A percentile compares a stretch with the other conserved stretches of the same genome.
Evolutionary conservation across 2,797 vertebrate species (phyloP).

Genomic region (Hipposideros larvatus): DNA sequence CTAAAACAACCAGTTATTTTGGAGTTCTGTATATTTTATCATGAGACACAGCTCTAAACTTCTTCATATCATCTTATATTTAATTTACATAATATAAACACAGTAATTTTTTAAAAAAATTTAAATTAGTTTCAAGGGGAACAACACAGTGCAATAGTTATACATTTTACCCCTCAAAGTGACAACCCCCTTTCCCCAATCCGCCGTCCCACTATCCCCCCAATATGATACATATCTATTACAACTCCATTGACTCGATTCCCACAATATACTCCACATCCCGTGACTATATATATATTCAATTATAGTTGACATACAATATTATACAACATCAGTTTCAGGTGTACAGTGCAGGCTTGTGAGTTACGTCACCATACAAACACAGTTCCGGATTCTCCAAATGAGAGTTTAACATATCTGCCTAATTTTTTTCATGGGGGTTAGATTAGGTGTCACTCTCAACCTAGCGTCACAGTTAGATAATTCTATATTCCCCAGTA

Average conservation of each 20-base stretch:
- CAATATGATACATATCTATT: too few species aligned
- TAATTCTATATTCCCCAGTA: neutral
- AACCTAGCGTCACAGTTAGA: neutral
- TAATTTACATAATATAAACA: constrained; percentile 28
- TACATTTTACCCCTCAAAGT: too few species aligned
- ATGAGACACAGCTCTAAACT: constrained; percentile 14
- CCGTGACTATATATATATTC: too few species aligned
- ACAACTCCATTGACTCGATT: too few species aligned
- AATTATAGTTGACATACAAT: too few species aligned
- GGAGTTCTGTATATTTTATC: neutral
- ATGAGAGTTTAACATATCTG: neutral
- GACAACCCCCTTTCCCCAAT: too few species aligned
- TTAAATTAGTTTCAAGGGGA: too few species aligned
- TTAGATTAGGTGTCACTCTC: neutral
- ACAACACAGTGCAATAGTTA: too few species aligned
- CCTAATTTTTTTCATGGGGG: neutral
- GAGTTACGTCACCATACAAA: neutral
- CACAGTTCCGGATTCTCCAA: neutral
- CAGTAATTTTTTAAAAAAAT: neutral
- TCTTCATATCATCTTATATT: neutral
- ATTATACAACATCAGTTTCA: too few species aligned
- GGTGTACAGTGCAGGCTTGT: too few species aligned
- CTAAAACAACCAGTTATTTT: constrained; percentile 21
- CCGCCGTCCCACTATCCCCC: too few species aligned
- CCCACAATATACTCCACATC: too few species aligned